Evolutionary conservation across 2,888 invertebrate species (phyloP), one percentile per base, ranked within the genome.

Genomic region (Ennomos quercinarius): DNA sequence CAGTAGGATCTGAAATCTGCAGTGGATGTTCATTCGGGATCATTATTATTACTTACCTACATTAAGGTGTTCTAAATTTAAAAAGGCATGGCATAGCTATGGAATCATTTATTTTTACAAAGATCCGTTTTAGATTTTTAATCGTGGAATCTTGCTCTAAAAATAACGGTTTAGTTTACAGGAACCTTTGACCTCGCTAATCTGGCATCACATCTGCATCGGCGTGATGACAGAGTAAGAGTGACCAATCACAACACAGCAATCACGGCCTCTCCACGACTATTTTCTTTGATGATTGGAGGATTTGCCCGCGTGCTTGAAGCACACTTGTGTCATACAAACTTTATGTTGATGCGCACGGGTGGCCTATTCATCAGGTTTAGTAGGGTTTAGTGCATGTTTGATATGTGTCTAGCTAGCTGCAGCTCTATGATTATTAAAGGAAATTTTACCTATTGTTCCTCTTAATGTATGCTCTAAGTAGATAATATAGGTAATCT

Each of bases 241-340:
- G 69, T n/a, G 52, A 40, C 77, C 74, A 79, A 83, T 80, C 80
- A 82, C 76, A 83, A 83, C 80, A 81, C 62, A 73, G 77, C 82
- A 86, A 87, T 88, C 87, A 88, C 76, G 66, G 67, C 77, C 82
- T 77, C 76, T 87, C 86, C 83, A 86, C 76, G 81, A 73, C 78
- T 87, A 80, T 89, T 89, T 86, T 83, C 82, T 84, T 85, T 82
- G 81, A 86, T 83, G 84, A 84, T 81, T 87, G 75, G 78, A 50
- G 80, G 81, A 82, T 79, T 81, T 78, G 78, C 70, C 43, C 64
- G 73, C 71, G 72, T 66, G 68, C 74, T 68, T 3, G 9, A 48
- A 13, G 34, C 36, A 46, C 46, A 17, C 45, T 53, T 40, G 39
- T 9, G 27, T 27, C 27, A 27, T 6, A 27, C 27, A 27, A 27